Percentiles rank a stretch among this genome's conserved stretches.
Conservation (phyloP, 2,113 vertebrate species). For the Pelecanoides urinatrix region DNA sequence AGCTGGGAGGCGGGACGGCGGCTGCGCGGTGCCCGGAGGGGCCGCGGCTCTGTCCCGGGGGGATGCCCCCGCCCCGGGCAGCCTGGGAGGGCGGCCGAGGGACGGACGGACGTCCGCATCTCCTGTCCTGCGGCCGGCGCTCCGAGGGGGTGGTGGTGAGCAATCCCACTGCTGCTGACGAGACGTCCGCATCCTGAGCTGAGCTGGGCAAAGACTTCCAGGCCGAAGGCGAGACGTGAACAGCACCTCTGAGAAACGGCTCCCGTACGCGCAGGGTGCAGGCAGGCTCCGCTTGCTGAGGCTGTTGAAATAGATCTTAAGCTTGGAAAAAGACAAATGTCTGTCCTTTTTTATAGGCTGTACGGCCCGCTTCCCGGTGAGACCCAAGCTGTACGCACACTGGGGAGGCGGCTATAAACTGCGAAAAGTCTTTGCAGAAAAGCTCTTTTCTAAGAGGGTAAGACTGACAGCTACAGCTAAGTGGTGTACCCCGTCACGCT, state of each 20-base stretch:
- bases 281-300: not conserved
- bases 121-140: not conserved
- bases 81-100: too few relatives aligned
- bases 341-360: not conserved
- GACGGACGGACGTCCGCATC: too few relatives aligned
- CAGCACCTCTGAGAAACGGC: not conserved
- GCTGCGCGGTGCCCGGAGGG: not conserved
- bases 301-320: not conserved
- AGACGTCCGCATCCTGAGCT: not conserved
- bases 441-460: not conserved
- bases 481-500: accelerated
- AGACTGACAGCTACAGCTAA: not conserved
- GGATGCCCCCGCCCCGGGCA: not conserved
- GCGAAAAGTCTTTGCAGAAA: not conserved
- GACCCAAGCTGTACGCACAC: not conserved
- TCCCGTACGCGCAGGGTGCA: accelerated
- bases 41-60: not conserved
- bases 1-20: not conserved
- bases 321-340: not conserved
- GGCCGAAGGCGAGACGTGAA: accelerated
- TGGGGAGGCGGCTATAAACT: not conserved
- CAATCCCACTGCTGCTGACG: accelerated
- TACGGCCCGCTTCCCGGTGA: not conserved
- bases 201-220: not conserved
- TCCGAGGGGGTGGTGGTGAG: too few relatives aligned